Evolutionary conservation across 2,113 vertebrate species (phyloP).

Genomic region (Mixornis gularis): DNA sequence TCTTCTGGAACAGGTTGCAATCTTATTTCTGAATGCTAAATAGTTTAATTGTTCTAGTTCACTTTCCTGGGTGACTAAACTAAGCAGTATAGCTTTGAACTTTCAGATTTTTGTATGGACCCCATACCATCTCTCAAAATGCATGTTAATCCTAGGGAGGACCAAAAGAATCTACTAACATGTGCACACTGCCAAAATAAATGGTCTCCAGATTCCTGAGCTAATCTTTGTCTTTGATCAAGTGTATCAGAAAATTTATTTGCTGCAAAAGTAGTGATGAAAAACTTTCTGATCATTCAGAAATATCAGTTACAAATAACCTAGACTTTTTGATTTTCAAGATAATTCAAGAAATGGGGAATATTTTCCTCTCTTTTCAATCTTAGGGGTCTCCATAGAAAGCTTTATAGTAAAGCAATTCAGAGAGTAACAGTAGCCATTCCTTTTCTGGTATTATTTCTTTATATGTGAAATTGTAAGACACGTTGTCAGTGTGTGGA

Average conservation of each 20-base stretch:
- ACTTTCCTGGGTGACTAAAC: background rate
- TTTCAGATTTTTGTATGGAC: background rate
- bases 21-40: background rate
- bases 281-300: background rate
- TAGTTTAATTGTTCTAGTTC: background rate
- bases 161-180: background rate
- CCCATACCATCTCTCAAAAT: background rate
- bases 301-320: background rate
- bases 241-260: slow-evolving; percentile 5
- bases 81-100: background rate
- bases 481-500: background rate
- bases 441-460: background rate
- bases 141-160: background rate
- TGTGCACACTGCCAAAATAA: slow-evolving; percentile 4
- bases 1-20: background rate
- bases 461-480: background rate
- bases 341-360: background rate
- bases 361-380: background rate
- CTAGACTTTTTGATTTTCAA: background rate
- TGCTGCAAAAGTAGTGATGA: background rate
- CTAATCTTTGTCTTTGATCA: slow-evolving; percentile 31
- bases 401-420: background rate
- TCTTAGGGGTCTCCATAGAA: background rate
- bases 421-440: background rate
- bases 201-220: background rate